Evolutionary conservation across 2,888 invertebrate species (phyloP).

Genomic region (Lasiommata megera): DNA sequence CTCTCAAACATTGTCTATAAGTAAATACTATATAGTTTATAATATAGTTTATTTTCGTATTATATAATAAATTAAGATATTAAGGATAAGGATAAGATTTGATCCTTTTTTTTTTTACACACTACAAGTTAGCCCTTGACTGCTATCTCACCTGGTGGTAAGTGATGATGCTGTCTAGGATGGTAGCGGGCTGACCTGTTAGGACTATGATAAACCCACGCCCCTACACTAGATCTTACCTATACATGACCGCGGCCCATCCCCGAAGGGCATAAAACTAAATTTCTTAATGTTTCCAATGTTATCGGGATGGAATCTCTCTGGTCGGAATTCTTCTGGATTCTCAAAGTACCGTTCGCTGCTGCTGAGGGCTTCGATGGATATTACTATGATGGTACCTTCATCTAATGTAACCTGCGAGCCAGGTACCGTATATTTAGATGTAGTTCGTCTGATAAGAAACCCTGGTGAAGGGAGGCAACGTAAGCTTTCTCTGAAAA

Average conservation of each 20-base stretch:
- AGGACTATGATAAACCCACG: too few relatives aligned
- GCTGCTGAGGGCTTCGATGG: constrained; percentile 27
- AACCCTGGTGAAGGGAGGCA: constrained; percentile 32
- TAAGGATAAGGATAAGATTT: too few relatives aligned
- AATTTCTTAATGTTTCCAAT: constrained; percentile 28
- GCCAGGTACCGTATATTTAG: constrained; percentile 23
- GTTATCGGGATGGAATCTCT: constrained; percentile 36
- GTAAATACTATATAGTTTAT: too few relatives aligned
- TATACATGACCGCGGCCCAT: constrained; percentile 5
- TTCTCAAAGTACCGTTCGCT: constrained; percentile 37
- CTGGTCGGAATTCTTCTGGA: constrained; percentile 37
- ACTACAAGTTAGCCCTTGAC: too few relatives aligned
- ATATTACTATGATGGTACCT: constrained; percentile 30
- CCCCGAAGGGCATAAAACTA: constrained; percentile 18
- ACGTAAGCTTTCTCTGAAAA: constrained; percentile 47
- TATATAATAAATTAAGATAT: too few relatives aligned
- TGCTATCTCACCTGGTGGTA: too few relatives aligned
- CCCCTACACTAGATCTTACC: constrained; percentile 2
- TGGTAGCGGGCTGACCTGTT: too few relatives aligned
- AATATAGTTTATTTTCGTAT: too few relatives aligned
- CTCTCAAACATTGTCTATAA: too few relatives aligned
- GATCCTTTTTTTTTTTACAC: too few relatives aligned
- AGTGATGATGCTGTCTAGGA: too few relatives aligned
- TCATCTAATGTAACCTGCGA: constrained; percentile 34
- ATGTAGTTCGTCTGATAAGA: constrained; percentile 31